Evolutionary conservation across 2,888 invertebrate genomes (phyloP).

Genomic region (Mycalesis mineus): DNA sequence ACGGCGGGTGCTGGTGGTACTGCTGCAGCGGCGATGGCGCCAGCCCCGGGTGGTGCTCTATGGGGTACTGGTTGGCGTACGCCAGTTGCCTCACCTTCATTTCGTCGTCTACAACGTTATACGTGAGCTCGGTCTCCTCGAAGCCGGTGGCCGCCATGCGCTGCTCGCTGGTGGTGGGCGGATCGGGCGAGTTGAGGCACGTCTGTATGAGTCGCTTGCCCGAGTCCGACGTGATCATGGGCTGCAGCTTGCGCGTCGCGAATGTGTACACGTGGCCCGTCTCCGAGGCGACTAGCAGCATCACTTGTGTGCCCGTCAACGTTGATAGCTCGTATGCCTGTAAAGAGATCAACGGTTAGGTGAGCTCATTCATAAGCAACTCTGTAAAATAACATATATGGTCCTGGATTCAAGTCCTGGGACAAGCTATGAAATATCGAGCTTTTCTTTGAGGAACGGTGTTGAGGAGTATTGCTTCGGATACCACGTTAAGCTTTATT

Average conservation of each 20-base stretch:
- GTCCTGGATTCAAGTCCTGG: too few relatives aligned
- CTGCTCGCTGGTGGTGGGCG: conserved; percentile 91
- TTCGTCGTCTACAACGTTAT: conserved; percentile 96
- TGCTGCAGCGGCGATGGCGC: conserved; percentile 83
- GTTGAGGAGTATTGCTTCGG: too few relatives aligned
- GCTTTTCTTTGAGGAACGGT: too few relatives aligned
- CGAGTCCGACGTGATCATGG: conserved; percentile 98
- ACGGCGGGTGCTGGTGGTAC: conserved; percentile 85
- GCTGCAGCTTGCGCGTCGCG: conserved; percentile 98
- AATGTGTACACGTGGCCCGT: conserved; percentile 99
- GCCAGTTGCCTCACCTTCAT: conserved; percentile 98
- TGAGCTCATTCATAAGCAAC: too few relatives aligned
- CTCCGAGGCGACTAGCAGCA: conserved; percentile 98
- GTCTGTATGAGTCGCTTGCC: conserved; percentile 99
- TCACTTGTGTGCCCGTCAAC: conserved; percentile 99
- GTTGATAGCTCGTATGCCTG: conserved; percentile 99
- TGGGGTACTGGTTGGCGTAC: conserved; percentile 85
- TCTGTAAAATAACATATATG: too few relatives aligned
- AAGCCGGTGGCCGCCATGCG: conserved; percentile 99
- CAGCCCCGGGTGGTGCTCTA: conserved; percentile 81
- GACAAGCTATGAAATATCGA: too few relatives aligned
- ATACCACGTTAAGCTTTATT: too few relatives aligned
- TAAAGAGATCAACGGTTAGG: conserved; percentile 33
- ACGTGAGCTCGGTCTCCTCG: conserved; percentile 98
- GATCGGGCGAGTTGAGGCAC: conserved; percentile 98